These are phyloP conservation scores for Poeciliopsis paucimaculata DNA, from an alignment of 2,797 vertebrate genomes.

Conservation along the genomic window DNA sequence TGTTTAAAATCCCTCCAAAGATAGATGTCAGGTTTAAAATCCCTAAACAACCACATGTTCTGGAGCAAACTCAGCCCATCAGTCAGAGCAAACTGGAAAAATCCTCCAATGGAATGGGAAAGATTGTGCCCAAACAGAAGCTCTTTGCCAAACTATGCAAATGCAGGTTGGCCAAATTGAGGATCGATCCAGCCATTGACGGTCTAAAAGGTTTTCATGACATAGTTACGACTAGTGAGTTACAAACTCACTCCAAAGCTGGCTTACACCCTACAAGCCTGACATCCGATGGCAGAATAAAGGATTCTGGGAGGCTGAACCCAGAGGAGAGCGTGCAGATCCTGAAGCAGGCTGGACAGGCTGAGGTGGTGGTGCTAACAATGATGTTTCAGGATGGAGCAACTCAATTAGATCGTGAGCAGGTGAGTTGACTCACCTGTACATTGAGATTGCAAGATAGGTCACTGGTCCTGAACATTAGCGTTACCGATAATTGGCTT, in stretches of 20 bases:
- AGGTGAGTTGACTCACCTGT: slow-evolving; percentile 73
- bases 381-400: slow-evolving; percentile 87
- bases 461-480: neutral
- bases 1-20: slow-evolving; percentile 4
- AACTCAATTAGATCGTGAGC: slow-evolving; percentile 83
- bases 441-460: neutral
- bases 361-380: slow-evolving; percentile 80
- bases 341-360: slow-evolving; percentile 64
- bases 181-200: neutral
- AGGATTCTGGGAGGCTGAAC: slow-evolving; percentile 75
- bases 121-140: slow-evolving; percentile 11
- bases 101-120: neutral
- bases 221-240: neutral
- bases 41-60: neutral
- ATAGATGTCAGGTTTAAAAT: neutral
- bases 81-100: slow-evolving; percentile 3
- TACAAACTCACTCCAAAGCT: slow-evolving; percentile 25
- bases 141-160: slow-evolving; percentile 17
- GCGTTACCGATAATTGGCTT: neutral
- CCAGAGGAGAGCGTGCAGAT: slow-evolving; percentile 73
- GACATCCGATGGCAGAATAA: slow-evolving; percentile 73
- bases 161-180: slow-evolving; percentile 14
- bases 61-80: slow-evolving; percentile 13
- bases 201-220: slow-evolving; percentile 11
- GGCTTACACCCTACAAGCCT: slow-evolving; percentile 40